phyloP scores from a whole-genome alignment of 2,888 invertebrate genomes.

The Corbicula japonica region DNA sequence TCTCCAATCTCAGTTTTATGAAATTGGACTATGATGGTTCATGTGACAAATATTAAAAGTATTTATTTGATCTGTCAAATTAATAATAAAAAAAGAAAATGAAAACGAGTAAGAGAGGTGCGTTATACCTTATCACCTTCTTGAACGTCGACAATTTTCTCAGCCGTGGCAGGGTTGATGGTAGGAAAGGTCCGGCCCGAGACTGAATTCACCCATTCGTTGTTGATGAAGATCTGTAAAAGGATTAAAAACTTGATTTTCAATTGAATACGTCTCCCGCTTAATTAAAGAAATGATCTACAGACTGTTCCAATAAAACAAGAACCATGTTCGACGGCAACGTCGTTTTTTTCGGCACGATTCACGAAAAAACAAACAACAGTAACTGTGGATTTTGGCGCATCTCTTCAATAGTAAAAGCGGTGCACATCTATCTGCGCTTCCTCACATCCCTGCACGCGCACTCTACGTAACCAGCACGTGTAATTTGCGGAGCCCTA shows the following conservation, averaged over 20 bases:
- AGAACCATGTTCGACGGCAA: background rate
- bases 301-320: background rate
- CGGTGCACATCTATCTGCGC: too few species aligned
- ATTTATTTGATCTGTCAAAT: background rate
- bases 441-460: too few species aligned
- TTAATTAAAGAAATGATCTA: background rate
- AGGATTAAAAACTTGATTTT: too few species aligned
- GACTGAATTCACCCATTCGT: constrained; percentile 96
- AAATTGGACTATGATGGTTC: background rate
- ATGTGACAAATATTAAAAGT: background rate
- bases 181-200: constrained; percentile 95
- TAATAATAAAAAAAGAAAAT: background rate
- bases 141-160: constrained; percentile 81
- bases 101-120: background rate
- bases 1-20: background rate
- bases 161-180: constrained; percentile 92
- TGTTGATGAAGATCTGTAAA: constrained; percentile 94
- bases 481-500: too few species aligned
- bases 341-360: background rate
- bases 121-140: constrained; percentile 82
- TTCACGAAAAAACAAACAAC: background rate
- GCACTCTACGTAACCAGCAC: too few species aligned
- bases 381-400: background rate
- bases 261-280: too few species aligned
- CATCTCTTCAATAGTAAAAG: background rate